Conservation (phyloP, 2,888 invertebrate genomes). For the Melieria picta region DNA sequence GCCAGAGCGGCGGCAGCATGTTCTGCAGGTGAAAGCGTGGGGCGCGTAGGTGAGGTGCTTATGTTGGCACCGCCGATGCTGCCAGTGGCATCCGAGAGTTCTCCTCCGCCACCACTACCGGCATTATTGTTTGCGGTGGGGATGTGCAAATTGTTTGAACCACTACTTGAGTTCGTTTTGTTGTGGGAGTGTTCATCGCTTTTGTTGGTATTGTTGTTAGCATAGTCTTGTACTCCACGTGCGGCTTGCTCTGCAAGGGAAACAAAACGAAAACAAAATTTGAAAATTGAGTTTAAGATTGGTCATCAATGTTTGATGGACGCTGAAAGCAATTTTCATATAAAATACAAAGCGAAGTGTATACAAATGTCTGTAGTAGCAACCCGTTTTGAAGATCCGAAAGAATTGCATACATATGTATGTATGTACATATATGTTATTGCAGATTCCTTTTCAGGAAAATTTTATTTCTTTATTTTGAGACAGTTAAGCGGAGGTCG, state of each 20-base stretch:
- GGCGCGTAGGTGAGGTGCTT: constrained; percentile 39
- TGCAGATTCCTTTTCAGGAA: too few species aligned
- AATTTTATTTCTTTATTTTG: too few species aligned
- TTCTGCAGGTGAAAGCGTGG: constrained; percentile 53
- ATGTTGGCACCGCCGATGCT: constrained; percentile 44
- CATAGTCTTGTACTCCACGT: constrained; percentile 56
- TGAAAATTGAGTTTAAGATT: constrained; percentile 22
- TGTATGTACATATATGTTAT: too few species aligned
- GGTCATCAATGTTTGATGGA: constrained; percentile 14
- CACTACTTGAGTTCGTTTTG: constrained; percentile 47
- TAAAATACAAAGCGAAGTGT: neutral
- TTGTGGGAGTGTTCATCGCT: constrained; percentile 59
- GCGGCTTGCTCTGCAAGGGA: constrained; percentile 53
- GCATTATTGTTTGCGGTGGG: constrained; percentile 15
- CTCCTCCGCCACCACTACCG: constrained; percentile 40
- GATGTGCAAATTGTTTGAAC: constrained; percentile 26
- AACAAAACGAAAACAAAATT: constrained; percentile 1
- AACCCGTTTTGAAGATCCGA: neutral
- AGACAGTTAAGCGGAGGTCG: too few species aligned
- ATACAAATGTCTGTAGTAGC: too few species aligned
- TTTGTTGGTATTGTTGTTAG: constrained; percentile 48
- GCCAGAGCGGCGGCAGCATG: constrained; percentile 56
- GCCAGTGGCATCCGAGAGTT: constrained; percentile 44
- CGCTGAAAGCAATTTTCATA: neutral
- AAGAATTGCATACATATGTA: neutral